Evolutionary conservation across 2,113 vertebrate genomes (phyloP).

Genomic region (Ictalurus punctatus): DNA sequence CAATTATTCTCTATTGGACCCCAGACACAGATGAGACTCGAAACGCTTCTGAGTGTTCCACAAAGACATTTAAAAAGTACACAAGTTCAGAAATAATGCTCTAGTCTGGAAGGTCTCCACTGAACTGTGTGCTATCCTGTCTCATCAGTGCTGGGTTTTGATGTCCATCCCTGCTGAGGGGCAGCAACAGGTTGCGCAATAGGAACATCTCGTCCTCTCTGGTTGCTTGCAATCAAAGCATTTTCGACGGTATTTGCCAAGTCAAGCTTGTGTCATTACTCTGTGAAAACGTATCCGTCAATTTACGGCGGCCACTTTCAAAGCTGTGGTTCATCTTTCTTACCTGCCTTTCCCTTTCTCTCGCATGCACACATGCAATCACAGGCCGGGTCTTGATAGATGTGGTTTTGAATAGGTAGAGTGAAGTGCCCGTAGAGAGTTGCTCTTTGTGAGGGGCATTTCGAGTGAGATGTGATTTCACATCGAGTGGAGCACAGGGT

Average conservation of each 20-base stretch:
- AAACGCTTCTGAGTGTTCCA: not conserved
- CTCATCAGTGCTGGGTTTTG: slow-evolving; percentile 1
- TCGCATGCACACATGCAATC: slow-evolving; percentile 38
- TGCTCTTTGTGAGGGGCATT: slow-evolving; percentile 49
- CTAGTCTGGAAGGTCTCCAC: not conserved
- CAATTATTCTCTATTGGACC: not conserved
- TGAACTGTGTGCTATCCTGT: not conserved
- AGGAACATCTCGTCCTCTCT: slow-evolving; percentile 47
- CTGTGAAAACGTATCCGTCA: slow-evolving; percentile 48
- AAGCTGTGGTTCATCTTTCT: slow-evolving; percentile 38
- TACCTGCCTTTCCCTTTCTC: slow-evolving; percentile 30
- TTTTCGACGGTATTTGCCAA: slow-evolving; percentile 36
- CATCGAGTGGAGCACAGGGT: slow-evolving; percentile 35
- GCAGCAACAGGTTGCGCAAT: slow-evolving; percentile 18
- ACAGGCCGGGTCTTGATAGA: slow-evolving; percentile 48
- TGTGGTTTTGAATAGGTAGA: slow-evolving; percentile 51
- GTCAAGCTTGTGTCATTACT: slow-evolving; percentile 47
- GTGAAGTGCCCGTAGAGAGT: slow-evolving; percentile 43
- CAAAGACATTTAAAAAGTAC: not conserved
- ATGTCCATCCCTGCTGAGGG: not conserved
- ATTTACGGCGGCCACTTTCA: slow-evolving; percentile 44
- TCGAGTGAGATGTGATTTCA: slow-evolving; percentile 52
- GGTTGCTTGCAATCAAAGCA: slow-evolving; percentile 41
- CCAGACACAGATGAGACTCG: not conserved
- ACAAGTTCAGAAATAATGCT: not conserved